Evolutionary conservation across 2,888 invertebrate genomes (phyloP).

Genomic region (Bellardia bayeri): DNA sequence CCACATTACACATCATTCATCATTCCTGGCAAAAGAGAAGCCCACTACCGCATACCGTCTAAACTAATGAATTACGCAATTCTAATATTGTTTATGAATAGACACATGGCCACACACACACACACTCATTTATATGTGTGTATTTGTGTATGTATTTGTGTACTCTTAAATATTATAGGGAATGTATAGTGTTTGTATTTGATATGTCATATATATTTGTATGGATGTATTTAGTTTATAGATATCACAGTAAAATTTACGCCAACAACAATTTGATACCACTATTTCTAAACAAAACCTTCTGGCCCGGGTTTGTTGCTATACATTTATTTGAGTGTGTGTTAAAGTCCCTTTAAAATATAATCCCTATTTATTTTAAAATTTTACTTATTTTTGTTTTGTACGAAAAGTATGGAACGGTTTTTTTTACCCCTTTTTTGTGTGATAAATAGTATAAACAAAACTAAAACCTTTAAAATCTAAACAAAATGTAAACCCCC

Average conservation of each 20-base stretch:
- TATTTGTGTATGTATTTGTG: slow-evolving; percentile 12
- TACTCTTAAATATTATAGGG: not conserved
- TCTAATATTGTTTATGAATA: slow-evolving; percentile 80
- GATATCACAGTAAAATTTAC: slow-evolving; percentile 61
- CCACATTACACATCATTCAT: slow-evolving; percentile 81
- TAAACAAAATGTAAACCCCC: slow-evolving; percentile 50
- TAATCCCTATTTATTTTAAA: slow-evolving; percentile 66
- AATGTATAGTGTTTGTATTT: slow-evolving; percentile 40
- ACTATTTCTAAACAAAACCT: slow-evolving; percentile 38
- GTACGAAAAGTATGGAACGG: slow-evolving; percentile 8
- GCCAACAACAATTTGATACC: slow-evolving; percentile 40
- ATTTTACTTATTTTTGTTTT: slow-evolving; percentile 47
- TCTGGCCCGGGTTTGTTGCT: slow-evolving; percentile 19
- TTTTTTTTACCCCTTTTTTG: slow-evolving; percentile 44
- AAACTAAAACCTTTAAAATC: slow-evolving; percentile 68
- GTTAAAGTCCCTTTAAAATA: slow-evolving; percentile 37
- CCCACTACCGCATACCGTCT: slow-evolving; percentile 65
- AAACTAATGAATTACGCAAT: slow-evolving; percentile 83
- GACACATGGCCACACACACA: slow-evolving; percentile 52
- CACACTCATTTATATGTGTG: not conserved
- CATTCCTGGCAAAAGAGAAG: slow-evolving; percentile 76
- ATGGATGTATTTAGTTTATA: slow-evolving; percentile 31
- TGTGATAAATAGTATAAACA: slow-evolving; percentile 60
- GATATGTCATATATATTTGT: slow-evolving; percentile 55
- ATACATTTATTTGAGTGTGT: not conserved